phyloP scores from a whole-genome alignment of 2,113 vertebrate species.

The Chloropsis cyanopogon region DNA sequence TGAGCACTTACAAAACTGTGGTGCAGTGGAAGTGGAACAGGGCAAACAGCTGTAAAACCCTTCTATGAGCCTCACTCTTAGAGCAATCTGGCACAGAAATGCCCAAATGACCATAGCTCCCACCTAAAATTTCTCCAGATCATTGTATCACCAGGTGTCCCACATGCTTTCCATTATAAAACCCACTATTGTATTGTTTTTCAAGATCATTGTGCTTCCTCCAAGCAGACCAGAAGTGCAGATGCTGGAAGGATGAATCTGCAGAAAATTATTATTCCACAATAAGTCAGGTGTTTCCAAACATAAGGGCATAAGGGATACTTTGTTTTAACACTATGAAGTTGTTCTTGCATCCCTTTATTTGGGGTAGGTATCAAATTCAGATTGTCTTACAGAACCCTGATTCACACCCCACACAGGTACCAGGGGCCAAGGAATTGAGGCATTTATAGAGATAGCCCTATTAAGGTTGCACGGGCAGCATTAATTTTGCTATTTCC shows the following conservation, averaged over 20 bases:
- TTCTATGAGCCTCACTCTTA: neutral
- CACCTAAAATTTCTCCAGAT: neutral
- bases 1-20: neutral
- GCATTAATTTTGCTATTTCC: neutral
- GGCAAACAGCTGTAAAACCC: neutral
- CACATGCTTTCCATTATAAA: neutral
- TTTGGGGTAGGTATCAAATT: neutral
- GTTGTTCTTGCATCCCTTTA: neutral
- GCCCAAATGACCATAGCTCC: neutral
- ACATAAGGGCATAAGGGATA: neutral
- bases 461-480: neutral
- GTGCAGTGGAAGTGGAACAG: neutral
- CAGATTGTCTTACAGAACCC: neutral
- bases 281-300: neutral
- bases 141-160: neutral
- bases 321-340: neutral
- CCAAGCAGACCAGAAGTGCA: neutral
- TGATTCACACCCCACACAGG: neutral
- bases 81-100: neutral
- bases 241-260: neutral
- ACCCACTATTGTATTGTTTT: neutral
- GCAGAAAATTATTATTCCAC: neutral
- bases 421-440: neutral
- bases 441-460: neutral
- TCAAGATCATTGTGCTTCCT: neutral